Conservation (phyloP, 1,140 invertebrate genomes). For the Cyclargus thomasi region DNA sequence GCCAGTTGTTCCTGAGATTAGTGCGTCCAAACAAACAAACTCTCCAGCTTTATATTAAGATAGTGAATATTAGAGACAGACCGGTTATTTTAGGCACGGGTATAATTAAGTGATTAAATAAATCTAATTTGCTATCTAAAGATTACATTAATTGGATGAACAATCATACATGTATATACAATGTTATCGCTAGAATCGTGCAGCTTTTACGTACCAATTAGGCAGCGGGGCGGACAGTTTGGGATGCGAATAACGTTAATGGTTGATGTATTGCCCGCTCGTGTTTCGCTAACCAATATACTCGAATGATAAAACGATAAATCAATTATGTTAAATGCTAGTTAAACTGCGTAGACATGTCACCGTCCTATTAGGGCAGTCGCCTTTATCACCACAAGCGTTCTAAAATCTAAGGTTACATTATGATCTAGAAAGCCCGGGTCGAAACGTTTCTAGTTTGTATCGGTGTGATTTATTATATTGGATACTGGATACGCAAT, state of each 20-base stretch:
- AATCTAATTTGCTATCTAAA: neutral
- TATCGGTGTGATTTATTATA: slow-evolving; percentile 12
- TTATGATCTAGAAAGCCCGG: slow-evolving; percentile 45
- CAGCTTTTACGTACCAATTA: slow-evolving; percentile 31
- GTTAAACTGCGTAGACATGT: slow-evolving; percentile 29
- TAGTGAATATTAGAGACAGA: too few relatives aligned
- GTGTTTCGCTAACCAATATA: slow-evolving; percentile 22
- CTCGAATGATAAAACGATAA: slow-evolving; percentile 37
- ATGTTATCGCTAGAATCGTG: slow-evolving; percentile 5
- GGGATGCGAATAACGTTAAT: slow-evolving; percentile 26
- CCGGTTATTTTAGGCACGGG: too few relatives aligned
- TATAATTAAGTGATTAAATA: neutral
- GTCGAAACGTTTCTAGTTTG: slow-evolving; percentile 24
- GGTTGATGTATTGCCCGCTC: slow-evolving; percentile 30
- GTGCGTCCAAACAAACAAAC: too few relatives aligned
- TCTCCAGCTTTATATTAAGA: too few relatives aligned
- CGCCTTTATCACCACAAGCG: slow-evolving; percentile 34
- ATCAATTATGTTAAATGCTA: slow-evolving; percentile 42
- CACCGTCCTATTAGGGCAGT: slow-evolving; percentile 35
- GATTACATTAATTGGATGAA: slow-evolving; percentile 13
- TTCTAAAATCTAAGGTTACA: slow-evolving; percentile 38
- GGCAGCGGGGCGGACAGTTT: slow-evolving; percentile 22
- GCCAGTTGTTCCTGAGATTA: too few relatives aligned
- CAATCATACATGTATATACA: neutral
- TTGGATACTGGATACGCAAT: neutral